Conservation (phyloP, 2,797 vertebrate genomes). For the Rhynchotus rufescens region DNA sequence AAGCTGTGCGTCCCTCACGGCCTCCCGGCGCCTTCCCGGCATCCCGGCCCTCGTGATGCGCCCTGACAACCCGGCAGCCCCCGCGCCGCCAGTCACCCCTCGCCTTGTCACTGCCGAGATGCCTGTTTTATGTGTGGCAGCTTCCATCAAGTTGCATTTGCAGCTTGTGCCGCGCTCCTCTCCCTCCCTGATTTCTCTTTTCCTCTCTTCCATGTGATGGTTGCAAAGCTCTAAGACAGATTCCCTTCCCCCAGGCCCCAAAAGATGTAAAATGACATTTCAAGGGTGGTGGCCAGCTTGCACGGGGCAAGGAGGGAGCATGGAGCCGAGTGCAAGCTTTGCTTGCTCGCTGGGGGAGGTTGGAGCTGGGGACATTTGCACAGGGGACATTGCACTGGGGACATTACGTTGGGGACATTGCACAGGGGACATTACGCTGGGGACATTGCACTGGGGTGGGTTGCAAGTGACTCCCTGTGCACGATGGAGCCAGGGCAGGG, state of each 20-base stretch:
- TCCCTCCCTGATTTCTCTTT: neutral
- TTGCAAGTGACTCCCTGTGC: too few relatives aligned
- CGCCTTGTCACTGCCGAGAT: constrained; percentile 36
- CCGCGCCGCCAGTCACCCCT: neutral
- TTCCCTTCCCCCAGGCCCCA: neutral
- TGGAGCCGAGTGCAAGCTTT: too few relatives aligned
- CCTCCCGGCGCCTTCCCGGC: neutral
- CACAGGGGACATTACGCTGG: too few relatives aligned
- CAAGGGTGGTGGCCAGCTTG: neutral
- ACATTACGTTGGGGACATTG: too few relatives aligned
- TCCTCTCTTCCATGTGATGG: accelerated
- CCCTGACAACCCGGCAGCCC: constrained; percentile 59
- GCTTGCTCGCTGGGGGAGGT: too few relatives aligned
- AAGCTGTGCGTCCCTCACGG: too few relatives aligned
- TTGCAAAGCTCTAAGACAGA: neutral
- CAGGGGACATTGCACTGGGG: too few relatives aligned
- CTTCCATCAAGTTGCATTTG: constrained; percentile 12
- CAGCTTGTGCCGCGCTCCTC: neutral
- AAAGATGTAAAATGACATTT: neutral
- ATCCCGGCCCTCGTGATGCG: constrained; percentile 23
- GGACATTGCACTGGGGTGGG: too few relatives aligned
- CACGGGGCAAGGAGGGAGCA: accelerated
- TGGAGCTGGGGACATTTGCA: too few relatives aligned
- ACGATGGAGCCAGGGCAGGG: too few relatives aligned
- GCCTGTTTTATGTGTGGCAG: constrained; percentile 67